Percentiles rank a stretch among this genome's conserved stretches.
phyloP scores from a whole-genome alignment of 2,113 vertebrate genomes.

The Grammomys dolichurus region DNA sequence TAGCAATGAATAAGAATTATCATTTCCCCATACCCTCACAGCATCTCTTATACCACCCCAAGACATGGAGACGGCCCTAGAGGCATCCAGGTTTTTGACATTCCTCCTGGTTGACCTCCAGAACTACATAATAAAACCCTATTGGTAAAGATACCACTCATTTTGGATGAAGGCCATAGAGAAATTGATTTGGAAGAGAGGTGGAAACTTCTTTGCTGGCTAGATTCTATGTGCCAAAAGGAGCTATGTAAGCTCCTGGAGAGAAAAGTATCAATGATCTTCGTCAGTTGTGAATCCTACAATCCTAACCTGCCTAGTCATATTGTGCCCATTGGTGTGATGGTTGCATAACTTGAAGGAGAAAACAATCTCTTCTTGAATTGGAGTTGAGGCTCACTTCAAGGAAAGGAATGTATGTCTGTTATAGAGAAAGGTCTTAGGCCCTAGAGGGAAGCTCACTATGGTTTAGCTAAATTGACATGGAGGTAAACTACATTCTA shows the following conservation, averaged over 20 bases:
- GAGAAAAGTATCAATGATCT: background rate
- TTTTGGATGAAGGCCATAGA: background rate
- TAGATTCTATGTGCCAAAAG: no score
- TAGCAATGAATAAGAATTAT: background rate
- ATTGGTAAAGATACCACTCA: background rate
- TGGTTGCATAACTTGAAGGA: background rate
- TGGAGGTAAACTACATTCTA: background rate
- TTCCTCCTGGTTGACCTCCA: background rate
- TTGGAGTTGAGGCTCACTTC: background rate
- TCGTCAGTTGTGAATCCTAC: background rate
- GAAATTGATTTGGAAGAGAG: background rate
- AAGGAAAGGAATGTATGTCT: background rate
- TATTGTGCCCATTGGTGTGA: background rate
- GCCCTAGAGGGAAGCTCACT: background rate
- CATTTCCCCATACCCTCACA: background rate
- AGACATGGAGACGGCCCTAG: background rate
- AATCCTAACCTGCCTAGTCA: background rate
- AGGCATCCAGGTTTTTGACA: background rate
- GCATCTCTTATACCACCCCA: background rate
- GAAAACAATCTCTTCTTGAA: background rate
- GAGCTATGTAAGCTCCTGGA: background rate
- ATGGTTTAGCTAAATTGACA: background rate
- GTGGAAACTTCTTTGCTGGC: background rate
- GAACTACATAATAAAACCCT: background rate
- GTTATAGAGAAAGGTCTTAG: background rate